Evolutionary conservation across 1,140 invertebrate species (phyloP).

Genomic region (Trichonephila inaurata): DNA sequence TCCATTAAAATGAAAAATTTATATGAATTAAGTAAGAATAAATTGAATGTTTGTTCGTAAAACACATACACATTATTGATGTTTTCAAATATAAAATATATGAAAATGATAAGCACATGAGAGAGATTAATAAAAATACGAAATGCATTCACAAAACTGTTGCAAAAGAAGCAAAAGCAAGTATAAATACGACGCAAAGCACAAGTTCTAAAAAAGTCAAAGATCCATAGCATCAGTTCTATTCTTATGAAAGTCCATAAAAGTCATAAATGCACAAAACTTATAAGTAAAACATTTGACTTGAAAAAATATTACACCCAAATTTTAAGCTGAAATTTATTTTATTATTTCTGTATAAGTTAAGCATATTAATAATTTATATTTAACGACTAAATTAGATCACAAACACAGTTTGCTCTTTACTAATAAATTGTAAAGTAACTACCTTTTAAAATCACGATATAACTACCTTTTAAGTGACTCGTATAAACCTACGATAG

Average conservation of each 20-base stretch:
- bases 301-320: not conserved
- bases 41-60: not conserved
- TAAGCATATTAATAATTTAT: no score
- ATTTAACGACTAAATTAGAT: no score
- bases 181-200: conserved; percentile 40
- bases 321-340: not conserved
- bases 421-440: no score
- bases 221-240: not conserved
- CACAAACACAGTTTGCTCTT: no score
- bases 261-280: not conserved
- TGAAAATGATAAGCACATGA: conserved; percentile 2
- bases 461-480: no score
- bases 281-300: not conserved
- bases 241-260: not conserved
- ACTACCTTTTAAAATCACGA: no score
- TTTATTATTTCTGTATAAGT: not conserved
- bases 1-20: not conserved
- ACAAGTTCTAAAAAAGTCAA: conserved; percentile 26
- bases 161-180: conserved; percentile 11
- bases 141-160: conserved; percentile 24
- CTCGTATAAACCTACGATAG: no score
- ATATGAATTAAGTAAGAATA: not conserved
- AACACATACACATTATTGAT: not conserved
- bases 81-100: not conserved
- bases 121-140: not conserved